Evolutionary conservation across 2,888 invertebrate species (phyloP), one percentile per base, ranked within the genome.

Genomic region (Lucinisca nassula): DNA sequence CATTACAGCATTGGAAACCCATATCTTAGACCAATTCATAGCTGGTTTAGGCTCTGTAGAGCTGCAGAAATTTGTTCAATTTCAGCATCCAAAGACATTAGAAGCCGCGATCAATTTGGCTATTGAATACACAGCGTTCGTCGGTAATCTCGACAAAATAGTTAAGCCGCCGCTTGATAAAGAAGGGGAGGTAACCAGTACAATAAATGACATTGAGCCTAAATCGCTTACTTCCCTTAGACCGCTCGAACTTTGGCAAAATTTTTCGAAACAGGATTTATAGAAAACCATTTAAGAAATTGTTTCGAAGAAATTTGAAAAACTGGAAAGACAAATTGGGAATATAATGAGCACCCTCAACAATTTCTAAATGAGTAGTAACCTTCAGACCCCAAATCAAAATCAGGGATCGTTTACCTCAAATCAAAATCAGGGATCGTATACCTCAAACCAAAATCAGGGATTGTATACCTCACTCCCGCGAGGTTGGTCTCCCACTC

Each of bases 1-100:
- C 82, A 27, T 38, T 45, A 61, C 45, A 21, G 78, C 80, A 17
- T 61, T 78, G 45, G 88, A 88, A 72, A 80, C 67, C 35, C 80
- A 80, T 70, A 55, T 67, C 21, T 73, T 88, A 51, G 84, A 90
- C 10, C 87, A 90, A 49, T 90, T 88, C 37, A 85, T 88, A 24
- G 74, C 85, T 81, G 82, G 85, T 0, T 40, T 90, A n/a, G 49
- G 51, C 10, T 61, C 67, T 37, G 38, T 45, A 37, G 88, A 85
- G 35, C 30, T 90, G 27, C 74, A 79, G 10, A 84, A 80, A 17
- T 82, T 86, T 86, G 84, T 90, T 21, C 85, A 88, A 38, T 88
- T 81, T 72, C 70, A 78, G n/a, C 84, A 88, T 40, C 90, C 88
- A 14, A 70, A 37, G 38, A 82, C 87, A n/a, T 58, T 89, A 17